Evolutionary conservation across 2,888 invertebrate species (phyloP).

Genomic region (Cheilosia soror): DNA sequence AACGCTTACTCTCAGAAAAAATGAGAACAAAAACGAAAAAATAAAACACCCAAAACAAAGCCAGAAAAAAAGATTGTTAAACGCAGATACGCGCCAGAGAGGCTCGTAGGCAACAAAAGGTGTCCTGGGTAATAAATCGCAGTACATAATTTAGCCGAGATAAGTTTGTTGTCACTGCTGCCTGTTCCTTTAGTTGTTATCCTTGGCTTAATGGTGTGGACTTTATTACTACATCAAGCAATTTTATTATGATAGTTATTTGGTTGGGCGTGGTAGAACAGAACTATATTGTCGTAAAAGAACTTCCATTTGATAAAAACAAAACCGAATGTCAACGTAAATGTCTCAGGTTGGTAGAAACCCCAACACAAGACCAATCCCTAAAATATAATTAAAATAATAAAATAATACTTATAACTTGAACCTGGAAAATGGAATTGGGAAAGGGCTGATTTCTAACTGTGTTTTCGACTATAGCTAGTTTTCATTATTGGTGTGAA

Average conservation of each 20-base stretch:
- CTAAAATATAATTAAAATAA: conserved; percentile 33
- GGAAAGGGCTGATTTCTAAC: too few relatives aligned
- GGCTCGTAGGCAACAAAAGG: conserved; percentile 46
- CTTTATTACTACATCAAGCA: conserved; percentile 64
- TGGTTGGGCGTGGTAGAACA: conserved; percentile 40
- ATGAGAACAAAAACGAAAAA: conserved; percentile 1
- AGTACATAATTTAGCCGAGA: conserved; percentile 55
- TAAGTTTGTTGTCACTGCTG: conserved; percentile 58
- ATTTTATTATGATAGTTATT: conserved; percentile 54
- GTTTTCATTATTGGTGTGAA: too few relatives aligned
- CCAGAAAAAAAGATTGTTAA: conserved; percentile 17
- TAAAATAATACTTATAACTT: conserved; percentile 11
- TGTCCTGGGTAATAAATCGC: conserved; percentile 56
- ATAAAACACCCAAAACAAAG: neutral
- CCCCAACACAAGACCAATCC: conserved; percentile 36
- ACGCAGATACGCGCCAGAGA: conserved; percentile 34
- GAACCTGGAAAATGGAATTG: neutral
- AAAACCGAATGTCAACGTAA: neutral
- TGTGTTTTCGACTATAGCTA: too few relatives aligned
- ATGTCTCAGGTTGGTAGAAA: conserved; percentile 14
- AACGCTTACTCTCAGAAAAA: conserved; percentile 12
- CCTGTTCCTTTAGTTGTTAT: conserved; percentile 42
- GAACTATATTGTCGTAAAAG: conserved; percentile 24
- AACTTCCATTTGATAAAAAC: conserved; percentile 32
- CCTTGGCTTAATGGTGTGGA: conserved; percentile 64